Evolutionary conservation across 2,888 invertebrate genomes (phyloP), one percentile per base, ranked within the genome.

Genomic region (Seladonia tumulorum): DNA sequence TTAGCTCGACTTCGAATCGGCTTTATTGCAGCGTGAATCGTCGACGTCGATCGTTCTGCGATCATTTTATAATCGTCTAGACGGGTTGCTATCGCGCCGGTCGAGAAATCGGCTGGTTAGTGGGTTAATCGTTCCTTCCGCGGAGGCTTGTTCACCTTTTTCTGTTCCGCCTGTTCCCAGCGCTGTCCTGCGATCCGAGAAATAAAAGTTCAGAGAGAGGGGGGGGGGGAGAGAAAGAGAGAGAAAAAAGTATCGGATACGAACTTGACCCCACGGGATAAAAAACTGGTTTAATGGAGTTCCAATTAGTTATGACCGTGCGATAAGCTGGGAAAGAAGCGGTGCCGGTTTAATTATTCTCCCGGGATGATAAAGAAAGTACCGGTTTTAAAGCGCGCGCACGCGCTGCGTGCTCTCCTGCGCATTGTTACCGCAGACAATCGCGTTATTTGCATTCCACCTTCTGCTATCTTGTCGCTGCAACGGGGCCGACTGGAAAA

Each of bases 321-420:
- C 76, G 47, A 79, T 78, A 82, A 83, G 63, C 77, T n/a, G 76
- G 72, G 76, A 82, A 86, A 82, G 78, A 57, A 73, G 60, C 82
- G 63, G 78, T 76, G 71, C 71, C 72, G 47, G 60, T 75, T 73
- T 76, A 88, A 88, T 86, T 88, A 86, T 86, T 80, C 77, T 42
- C 60, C n/a, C 39, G 68, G 42, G 83, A 70, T 80, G 88, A 86
- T 83, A 88, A 88, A 76, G 53, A 73, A 70, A 47, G 70, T 71
- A 88, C 86, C 80, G 83, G 83, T 88, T 81, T 68, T 53, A n/a
- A 80, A 60, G 77, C 76, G 80, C 66, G 39, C 71, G 35, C 7
- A 2, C 63, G 22, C 60, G 25, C 35, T 7, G 22, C 72, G 74
- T 42, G 39, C n/a, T 53, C 53, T 49, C 29, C 42, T 49, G 60